These are phyloP conservation scores for Geotrupes spiniger DNA, from an alignment of 2,888 invertebrate species.

Conservation along the genomic window DNA sequence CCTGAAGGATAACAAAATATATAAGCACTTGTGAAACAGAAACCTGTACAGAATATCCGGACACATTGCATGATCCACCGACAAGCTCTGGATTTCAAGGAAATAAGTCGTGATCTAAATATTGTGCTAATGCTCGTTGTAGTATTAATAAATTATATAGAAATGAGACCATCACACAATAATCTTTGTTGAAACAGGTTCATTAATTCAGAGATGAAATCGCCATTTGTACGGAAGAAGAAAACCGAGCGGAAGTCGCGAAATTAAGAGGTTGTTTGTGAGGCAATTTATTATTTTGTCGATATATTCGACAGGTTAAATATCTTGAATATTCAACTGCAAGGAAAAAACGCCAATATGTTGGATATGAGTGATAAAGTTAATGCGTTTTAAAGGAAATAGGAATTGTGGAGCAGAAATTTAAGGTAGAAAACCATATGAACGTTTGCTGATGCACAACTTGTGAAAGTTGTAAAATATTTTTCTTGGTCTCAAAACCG, in stretches of 20 bases:
- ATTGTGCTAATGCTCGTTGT: too few species aligned
- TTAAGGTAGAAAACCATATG: not conserved
- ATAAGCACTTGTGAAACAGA: too few species aligned
- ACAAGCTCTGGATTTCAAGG: too few species aligned
- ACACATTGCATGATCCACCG: too few species aligned
- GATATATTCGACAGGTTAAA: not conserved
- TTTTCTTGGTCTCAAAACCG: not conserved
- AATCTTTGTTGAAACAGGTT: not conserved
- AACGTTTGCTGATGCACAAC: not conserved
- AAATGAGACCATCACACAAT: not conserved
- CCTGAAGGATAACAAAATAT: not conserved
- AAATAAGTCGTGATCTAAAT: too few species aligned
- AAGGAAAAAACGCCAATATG: not conserved
- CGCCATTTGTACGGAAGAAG: not conserved
- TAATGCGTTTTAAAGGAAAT: not conserved
- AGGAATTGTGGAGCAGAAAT: not conserved
- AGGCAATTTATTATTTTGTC: not conserved
- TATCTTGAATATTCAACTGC: not conserved
- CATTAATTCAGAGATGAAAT: not conserved
- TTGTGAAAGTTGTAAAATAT: not conserved
- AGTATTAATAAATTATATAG: not conserved
- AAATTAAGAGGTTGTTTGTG: not conserved
- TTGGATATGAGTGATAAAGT: constrained; percentile 1
- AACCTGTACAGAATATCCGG: too few species aligned
- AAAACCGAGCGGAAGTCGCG: not conserved